Evolutionary conservation across 1,140 invertebrate species (phyloP).

Genomic region (Lepidurus couesii): DNA sequence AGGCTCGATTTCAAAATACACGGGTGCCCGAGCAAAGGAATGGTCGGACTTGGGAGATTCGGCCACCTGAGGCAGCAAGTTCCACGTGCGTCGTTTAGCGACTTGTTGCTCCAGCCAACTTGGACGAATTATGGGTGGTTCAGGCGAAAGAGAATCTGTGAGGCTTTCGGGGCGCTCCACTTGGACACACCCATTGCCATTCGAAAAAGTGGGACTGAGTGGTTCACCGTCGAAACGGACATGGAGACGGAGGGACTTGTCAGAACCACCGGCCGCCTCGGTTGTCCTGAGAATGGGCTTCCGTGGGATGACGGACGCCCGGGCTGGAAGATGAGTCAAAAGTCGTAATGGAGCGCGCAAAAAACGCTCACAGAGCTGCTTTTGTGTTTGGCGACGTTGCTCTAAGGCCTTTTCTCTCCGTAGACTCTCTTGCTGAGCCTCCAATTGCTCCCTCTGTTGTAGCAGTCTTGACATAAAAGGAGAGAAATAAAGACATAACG

Average conservation of each 20-base stretch:
- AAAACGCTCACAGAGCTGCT: background rate
- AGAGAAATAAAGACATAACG: background rate
- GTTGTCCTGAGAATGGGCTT: background rate
- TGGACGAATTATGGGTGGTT: background rate
- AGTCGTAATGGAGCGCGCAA: background rate
- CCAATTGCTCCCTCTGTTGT: conserved; percentile 7
- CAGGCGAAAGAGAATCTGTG: background rate
- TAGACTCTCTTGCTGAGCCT: background rate
- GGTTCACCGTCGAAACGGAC: background rate
- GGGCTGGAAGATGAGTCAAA: background rate
- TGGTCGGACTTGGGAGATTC: background rate
- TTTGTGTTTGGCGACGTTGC: background rate
- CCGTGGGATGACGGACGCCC: background rate
- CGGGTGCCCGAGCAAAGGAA: background rate
- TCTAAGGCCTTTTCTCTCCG: background rate
- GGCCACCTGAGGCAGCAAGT: background rate
- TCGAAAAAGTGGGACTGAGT: background rate
- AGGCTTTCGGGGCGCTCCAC: background rate
- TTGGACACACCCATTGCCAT: background rate
- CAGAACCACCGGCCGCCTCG: background rate
- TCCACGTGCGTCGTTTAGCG: conserved; percentile 2
- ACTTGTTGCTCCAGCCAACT: conserved; percentile 17
- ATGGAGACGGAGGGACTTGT: background rate
- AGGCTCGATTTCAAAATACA: background rate
- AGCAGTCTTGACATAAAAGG: background rate